Conservation (phyloP, 2,113 vertebrate genomes). For the Peromyscus californicus region DNA sequence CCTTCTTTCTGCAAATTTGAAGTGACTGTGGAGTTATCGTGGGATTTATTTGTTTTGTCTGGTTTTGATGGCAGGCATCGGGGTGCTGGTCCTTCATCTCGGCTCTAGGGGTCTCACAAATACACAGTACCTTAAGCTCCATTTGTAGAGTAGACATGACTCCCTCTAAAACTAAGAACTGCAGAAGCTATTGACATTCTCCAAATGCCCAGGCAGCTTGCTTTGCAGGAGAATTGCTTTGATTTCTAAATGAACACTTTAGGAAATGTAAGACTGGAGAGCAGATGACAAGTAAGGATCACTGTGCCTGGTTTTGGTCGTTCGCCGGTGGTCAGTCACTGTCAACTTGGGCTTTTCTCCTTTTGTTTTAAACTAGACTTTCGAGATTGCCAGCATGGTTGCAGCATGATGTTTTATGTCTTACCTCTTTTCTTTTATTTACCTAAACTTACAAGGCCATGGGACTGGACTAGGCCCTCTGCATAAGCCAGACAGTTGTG, state of each 20-base stretch:
- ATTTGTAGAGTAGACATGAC: background rate
- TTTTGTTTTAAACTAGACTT: conserved; percentile 6
- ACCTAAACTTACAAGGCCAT: background rate
- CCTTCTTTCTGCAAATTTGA: background rate
- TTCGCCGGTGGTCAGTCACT: background rate
- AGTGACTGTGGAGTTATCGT: background rate
- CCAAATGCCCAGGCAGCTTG: background rate
- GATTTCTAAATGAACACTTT: conserved; percentile 33
- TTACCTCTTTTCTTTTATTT: conserved; percentile 2
- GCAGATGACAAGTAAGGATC: background rate
- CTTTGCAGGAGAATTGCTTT: conserved; percentile 19
- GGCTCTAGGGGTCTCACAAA: conserved; percentile 8
- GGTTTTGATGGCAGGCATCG: background rate
- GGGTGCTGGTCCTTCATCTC: background rate
- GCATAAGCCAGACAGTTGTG: too few relatives aligned
- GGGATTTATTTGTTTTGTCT: background rate
- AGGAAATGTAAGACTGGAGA: conserved; percentile 25
- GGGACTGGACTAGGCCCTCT: too few relatives aligned
- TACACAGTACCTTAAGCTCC: background rate
- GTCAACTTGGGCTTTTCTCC: background rate
- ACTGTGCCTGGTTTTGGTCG: background rate
- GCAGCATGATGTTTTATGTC: background rate
- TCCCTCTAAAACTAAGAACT: background rate
- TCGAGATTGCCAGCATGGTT: conserved; percentile 13
- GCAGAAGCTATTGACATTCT: background rate